A percentile compares a stretch with the other conserved stretches of the same genome.
Evolutionary conservation across 2,888 invertebrate species (phyloP).

Genomic region (Harpalus rubripes): DNA sequence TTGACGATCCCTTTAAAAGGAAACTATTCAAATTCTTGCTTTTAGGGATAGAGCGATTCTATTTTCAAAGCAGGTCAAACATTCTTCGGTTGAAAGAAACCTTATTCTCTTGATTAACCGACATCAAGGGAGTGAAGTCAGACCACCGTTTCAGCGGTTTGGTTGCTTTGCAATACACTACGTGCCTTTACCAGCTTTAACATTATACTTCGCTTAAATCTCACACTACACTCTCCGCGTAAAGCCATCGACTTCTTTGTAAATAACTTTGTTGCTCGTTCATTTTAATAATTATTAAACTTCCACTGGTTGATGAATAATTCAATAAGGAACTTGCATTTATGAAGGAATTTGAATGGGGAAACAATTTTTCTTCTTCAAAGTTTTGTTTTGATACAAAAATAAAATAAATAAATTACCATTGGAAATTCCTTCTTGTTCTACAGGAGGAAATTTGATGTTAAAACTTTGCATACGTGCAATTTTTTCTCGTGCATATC

Average conservation of each 20-base stretch:
- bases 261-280: conserved; percentile 23
- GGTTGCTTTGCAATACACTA: too few relatives aligned
- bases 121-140: not conserved
- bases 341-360: conserved; percentile 15
- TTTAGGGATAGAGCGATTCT: not conserved
- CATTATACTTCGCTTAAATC: not conserved
- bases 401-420: conserved; percentile 27
- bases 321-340: conserved; percentile 26
- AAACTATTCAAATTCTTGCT: not conserved
- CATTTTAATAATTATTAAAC: conserved; percentile 22
- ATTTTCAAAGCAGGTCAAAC: not conserved
- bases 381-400: conserved; percentile 12
- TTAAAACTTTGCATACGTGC: not conserved
- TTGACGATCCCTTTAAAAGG: too few relatives aligned
- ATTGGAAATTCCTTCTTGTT: not conserved
- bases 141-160: not conserved
- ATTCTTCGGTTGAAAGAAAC: not conserved
- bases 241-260: not conserved
- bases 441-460: not conserved
- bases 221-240: not conserved
- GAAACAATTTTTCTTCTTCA: conserved; percentile 21
- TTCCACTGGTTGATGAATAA: conserved; percentile 18
- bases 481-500: not conserved
- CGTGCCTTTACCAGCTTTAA: too few relatives aligned
- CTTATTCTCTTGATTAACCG: not conserved